These are phyloP conservation scores for Dromius quadrimaculatus DNA, from an alignment of 2,888 invertebrate species.

Conservation along the genomic window DNA sequence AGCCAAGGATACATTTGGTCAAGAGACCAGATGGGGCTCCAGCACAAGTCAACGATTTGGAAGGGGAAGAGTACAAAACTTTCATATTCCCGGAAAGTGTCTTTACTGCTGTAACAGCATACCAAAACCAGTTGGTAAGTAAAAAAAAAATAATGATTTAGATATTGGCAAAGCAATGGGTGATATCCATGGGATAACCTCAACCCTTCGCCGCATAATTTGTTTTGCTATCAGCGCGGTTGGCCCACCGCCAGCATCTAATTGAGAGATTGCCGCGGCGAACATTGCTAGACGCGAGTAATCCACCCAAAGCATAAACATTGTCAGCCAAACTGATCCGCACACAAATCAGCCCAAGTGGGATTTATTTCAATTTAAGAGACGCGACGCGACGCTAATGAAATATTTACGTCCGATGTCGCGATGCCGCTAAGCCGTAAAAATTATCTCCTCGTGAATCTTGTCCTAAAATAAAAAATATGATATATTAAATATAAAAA, in stretches of 20 bases:
- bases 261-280: constrained; percentile 50
- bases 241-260: constrained; percentile 59
- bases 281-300: constrained; percentile 46
- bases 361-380: constrained; percentile 51
- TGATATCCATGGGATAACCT: constrained; percentile 26
- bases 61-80: constrained; percentile 80
- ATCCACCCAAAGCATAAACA: constrained; percentile 50
- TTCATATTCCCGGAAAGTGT: constrained; percentile 86
- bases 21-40: constrained; percentile 74
- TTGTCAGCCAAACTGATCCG: constrained; percentile 52
- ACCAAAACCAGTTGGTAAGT: constrained; percentile 88
- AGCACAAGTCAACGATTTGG: constrained; percentile 74
- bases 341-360: constrained; percentile 47
- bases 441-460: constrained; percentile 52
- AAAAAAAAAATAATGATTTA: too few relatives aligned
- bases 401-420: constrained; percentile 47
- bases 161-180: too few relatives aligned
- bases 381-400: constrained; percentile 28
- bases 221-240: constrained; percentile 63
- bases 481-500: background rate
- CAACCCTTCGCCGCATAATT: constrained; percentile 59
- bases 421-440: constrained; percentile 45
- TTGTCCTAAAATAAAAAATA: constrained; percentile 43
- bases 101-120: constrained; percentile 88
- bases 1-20: constrained; percentile 83